A percentile compares a stretch with the other conserved stretches of the same genome.
Evolutionary conservation across 2,888 invertebrate species (phyloP).

Genomic region (Geophilus truncorum): DNA sequence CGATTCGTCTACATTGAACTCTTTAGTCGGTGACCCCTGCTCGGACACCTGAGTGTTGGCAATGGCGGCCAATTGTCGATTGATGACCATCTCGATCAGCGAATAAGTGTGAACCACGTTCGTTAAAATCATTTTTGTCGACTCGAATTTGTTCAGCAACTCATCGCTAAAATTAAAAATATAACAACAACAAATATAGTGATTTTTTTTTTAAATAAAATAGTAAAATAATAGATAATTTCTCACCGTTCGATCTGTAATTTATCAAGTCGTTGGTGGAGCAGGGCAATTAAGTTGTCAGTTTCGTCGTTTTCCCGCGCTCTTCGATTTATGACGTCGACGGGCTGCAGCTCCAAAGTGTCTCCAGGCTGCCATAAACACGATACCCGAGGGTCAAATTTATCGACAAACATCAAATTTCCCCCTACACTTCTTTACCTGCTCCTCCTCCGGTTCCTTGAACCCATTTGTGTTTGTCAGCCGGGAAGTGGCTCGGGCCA

Average conservation of each 20-base stretch:
- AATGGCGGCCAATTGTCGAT: slow-evolving; percentile 19
- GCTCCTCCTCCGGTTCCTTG: slow-evolving; percentile 25
- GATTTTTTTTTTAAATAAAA: no score
- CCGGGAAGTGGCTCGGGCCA: neutral
- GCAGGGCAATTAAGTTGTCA: neutral
- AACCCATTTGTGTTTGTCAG: slow-evolving; percentile 27
- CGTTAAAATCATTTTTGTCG: neutral
- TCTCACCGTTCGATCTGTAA: neutral
- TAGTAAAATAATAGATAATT: neutral
- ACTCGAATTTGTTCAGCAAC: neutral
- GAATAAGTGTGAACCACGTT: neutral
- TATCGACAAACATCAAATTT: slow-evolving; percentile 23
- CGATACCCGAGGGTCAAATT: neutral
- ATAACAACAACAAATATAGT: no score
- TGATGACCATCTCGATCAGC: neutral
- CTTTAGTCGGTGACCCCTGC: neutral
- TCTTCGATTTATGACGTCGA: slow-evolving; percentile 24
- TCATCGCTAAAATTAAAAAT: slow-evolving; percentile 8
- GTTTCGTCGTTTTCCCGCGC: slow-evolving; percentile 3
- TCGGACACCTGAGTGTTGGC: neutral
- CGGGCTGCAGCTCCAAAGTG: neutral
- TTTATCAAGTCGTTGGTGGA: neutral
- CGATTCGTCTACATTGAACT: neutral
- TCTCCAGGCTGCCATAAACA: slow-evolving; percentile 18
- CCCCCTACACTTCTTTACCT: neutral